Percentiles rank a stretch among this genome's conserved stretches.
Conservation (phyloP, 2,797 vertebrate genomes). For the Eutrigla gurnardus region DNA sequence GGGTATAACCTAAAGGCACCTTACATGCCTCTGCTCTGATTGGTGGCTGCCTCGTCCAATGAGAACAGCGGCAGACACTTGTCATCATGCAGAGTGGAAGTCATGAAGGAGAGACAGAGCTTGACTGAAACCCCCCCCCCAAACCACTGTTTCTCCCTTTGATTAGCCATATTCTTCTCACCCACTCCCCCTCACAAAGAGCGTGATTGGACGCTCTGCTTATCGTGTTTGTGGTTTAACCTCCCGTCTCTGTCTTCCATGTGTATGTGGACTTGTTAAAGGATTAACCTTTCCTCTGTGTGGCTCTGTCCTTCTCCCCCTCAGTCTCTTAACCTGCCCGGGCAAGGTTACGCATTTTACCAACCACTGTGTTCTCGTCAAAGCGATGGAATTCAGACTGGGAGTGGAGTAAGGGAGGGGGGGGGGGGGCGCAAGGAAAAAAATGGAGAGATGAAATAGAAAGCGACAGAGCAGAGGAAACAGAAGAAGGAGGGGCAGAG, state of each 20-base stretch:
- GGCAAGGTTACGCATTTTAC: slow-evolving; percentile 68
- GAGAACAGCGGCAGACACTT: slow-evolving; percentile 77
- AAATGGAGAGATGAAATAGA: slow-evolving; percentile 74
- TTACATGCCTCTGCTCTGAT: slow-evolving; percentile 85
- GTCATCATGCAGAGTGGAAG: slow-evolving; percentile 87
- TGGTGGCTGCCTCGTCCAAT: slow-evolving; percentile 84
- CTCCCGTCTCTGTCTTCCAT: slow-evolving; percentile 50
- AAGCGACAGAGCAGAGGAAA: slow-evolving; percentile 82
- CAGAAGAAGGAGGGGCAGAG: slow-evolving; percentile 77
- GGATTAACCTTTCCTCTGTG: slow-evolving; percentile 78
- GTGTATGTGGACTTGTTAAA: slow-evolving; percentile 75
- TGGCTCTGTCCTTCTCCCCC: slow-evolving; percentile 40
- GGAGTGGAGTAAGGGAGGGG: slow-evolving; percentile 19
- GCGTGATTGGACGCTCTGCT: slow-evolving; percentile 47
- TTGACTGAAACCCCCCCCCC: slow-evolving; percentile 71
- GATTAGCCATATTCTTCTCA: slow-evolving; percentile 43
- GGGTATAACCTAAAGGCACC: slow-evolving; percentile 89
- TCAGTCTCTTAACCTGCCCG: slow-evolving; percentile 62
- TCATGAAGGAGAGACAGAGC: slow-evolving; percentile 80
- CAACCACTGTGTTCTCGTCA: slow-evolving; percentile 54
- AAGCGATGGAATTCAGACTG: slow-evolving; percentile 65
- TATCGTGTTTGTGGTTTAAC: slow-evolving; percentile 48
- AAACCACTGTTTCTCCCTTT: slow-evolving; percentile 48
- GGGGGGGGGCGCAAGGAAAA: slow-evolving; percentile 19
- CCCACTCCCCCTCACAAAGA: slow-evolving; percentile 16